Conservation (phyloP, 2,888 invertebrate genomes). For the Dryococelus australis region DNA sequence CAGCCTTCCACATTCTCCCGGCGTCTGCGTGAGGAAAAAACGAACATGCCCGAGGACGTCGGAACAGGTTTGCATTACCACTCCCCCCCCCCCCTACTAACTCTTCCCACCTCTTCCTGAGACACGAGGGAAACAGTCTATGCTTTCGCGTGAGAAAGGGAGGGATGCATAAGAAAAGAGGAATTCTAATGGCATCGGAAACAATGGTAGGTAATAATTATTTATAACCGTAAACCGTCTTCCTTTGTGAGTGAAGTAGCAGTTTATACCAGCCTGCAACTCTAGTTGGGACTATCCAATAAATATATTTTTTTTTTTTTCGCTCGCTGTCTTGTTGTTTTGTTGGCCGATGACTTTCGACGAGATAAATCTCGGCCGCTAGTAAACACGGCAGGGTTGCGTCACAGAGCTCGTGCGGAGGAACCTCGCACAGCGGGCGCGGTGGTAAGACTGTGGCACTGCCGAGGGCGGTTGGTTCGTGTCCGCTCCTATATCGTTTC, state of each 20-base stretch:
- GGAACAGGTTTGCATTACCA: background rate
- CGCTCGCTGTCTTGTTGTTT: background rate
- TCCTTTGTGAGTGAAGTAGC: background rate
- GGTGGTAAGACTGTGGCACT: background rate
- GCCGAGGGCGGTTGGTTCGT: too few relatives aligned
- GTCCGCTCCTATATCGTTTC: too few relatives aligned
- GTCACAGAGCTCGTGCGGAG: background rate
- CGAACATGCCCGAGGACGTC: background rate
- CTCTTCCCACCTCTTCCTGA: background rate
- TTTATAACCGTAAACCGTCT: background rate
- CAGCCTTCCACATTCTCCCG: background rate
- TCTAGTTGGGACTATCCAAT: background rate
- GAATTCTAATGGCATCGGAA: background rate
- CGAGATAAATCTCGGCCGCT: background rate
- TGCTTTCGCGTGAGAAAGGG: background rate
- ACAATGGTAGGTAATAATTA: slow-evolving; percentile 11
- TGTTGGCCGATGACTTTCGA: background rate
- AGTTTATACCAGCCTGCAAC: background rate
- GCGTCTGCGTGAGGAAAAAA: background rate
- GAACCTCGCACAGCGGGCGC: background rate
- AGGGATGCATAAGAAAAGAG: background rate
- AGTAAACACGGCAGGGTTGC: background rate
- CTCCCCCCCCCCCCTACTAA: too few relatives aligned
- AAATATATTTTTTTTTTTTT: too few relatives aligned
- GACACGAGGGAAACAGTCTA: background rate